These are phyloP conservation scores for Trachops cirrhosus DNA, from an alignment of 2,797 vertebrate genomes.

Conservation along the genomic window DNA sequence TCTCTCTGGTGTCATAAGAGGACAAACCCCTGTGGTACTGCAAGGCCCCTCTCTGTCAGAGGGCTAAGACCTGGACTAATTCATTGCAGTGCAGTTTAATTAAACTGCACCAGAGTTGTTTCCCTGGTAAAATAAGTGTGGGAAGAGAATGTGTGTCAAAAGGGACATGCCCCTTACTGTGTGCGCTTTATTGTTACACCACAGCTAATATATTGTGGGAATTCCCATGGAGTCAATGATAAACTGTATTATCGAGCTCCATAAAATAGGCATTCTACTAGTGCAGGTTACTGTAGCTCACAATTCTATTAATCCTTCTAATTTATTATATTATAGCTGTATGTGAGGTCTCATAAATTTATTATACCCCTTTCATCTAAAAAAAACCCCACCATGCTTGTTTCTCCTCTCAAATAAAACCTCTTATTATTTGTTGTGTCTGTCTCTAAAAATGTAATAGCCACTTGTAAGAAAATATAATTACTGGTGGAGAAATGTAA, in stretches of 20 bases:
- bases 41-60: slow-evolving; percentile 88
- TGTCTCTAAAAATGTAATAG: slow-evolving; percentile 84
- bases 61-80: slow-evolving; percentile 89
- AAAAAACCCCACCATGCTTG: slow-evolving; percentile 77
- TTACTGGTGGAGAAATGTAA: slow-evolving; percentile 85
- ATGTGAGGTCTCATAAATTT: slow-evolving; percentile 90
- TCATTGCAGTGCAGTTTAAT: slow-evolving; percentile 91
- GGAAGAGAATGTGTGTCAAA: slow-evolving; percentile 96
- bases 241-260: slow-evolving; percentile 89
- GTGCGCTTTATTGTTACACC: slow-evolving; percentile 91
- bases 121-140: slow-evolving; percentile 95
- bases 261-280: slow-evolving; percentile 88
- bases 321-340: slow-evolving; percentile 90
- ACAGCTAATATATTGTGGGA: slow-evolving; percentile 93
- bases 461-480: slow-evolving; percentile 85
- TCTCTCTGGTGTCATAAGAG: slow-evolving; percentile 82
- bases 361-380: slow-evolving; percentile 87
- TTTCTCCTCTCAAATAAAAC: slow-evolving; percentile 85
- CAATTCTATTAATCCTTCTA: slow-evolving; percentile 90
- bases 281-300: slow-evolving; percentile 87
- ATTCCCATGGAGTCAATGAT: slow-evolving; percentile 89
- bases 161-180: slow-evolving; percentile 93
- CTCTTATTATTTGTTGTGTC: slow-evolving; percentile 86
- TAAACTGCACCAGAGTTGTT: slow-evolving; percentile 92
- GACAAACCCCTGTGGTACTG: slow-evolving; percentile 86